Evolutionary conservation across 2,888 invertebrate genomes (phyloP).

Genomic region (Athalia rosae): DNA sequence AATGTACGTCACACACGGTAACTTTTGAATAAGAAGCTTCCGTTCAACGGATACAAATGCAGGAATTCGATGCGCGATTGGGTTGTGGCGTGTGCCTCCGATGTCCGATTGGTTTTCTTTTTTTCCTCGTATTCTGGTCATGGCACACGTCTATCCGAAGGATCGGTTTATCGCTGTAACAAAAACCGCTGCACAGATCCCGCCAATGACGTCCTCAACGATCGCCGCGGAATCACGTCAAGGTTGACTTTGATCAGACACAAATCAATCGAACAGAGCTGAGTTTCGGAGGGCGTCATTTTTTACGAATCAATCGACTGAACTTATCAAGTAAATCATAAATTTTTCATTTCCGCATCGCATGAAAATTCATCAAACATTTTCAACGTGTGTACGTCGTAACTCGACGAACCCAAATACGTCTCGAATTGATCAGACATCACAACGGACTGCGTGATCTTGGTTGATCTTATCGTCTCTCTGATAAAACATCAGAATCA

Average conservation of each 20-base stretch:
- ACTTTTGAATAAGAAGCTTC: slow-evolving; percentile 18
- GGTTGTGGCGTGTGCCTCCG: slow-evolving; percentile 26
- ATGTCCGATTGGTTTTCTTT: slow-evolving; percentile 5
- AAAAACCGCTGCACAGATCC: no score
- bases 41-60: neutral
- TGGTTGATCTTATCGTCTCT: slow-evolving; percentile 43
- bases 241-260: no score
- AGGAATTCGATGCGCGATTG: slow-evolving; percentile 21
- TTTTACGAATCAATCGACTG: no score
- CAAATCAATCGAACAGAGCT: no score
- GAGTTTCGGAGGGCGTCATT: no score
- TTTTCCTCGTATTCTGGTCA: neutral
- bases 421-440: neutral
- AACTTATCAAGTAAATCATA: no score
- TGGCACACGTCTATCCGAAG: slow-evolving; percentile 19
- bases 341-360: no score
- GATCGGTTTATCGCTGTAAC: slow-evolving; percentile 33
- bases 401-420: neutral
- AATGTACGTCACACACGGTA: slow-evolving; percentile 15
- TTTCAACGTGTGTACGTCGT: neutral
- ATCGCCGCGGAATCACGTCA: no score
- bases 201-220: no score
- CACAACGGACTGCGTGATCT: neutral
- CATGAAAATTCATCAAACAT: neutral
- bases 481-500: slow-evolving; percentile 32